Evolutionary conservation across 1,140 invertebrate species (phyloP).

Genomic region (Amyelois transitella): DNA sequence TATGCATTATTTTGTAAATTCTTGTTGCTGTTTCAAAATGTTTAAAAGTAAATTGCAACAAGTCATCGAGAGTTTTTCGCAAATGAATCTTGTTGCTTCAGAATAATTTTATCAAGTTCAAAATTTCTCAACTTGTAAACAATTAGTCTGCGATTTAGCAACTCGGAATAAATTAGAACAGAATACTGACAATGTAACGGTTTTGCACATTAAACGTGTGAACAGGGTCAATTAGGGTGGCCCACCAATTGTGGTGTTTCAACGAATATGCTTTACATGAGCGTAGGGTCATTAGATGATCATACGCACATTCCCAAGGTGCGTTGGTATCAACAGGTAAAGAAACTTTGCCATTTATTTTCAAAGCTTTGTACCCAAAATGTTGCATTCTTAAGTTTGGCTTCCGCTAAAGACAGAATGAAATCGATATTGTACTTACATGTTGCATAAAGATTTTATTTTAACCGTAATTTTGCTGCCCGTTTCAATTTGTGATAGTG

Average conservation of each 20-base stretch:
- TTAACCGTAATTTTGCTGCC: too few species aligned
- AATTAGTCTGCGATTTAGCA: background rate
- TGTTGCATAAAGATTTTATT: too few species aligned
- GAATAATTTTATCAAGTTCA: background rate
- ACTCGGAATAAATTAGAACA: background rate
- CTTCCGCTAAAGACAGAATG: too few species aligned
- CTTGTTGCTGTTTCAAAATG: background rate
- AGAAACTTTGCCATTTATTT: too few species aligned
- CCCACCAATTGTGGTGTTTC: background rate
- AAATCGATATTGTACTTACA: too few species aligned
- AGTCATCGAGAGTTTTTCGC: background rate
- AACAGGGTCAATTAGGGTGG: slow-evolving; percentile 11
- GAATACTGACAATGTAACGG: slow-evolving; percentile 6
- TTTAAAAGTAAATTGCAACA: background rate
- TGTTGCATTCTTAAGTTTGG: too few species aligned
- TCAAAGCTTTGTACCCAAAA: too few species aligned
- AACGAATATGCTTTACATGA: background rate
- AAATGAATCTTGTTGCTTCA: background rate
- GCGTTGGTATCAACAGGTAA: background rate
- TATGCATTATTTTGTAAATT: background rate
- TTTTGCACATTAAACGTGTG: slow-evolving; percentile 5
- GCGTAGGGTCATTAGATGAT: background rate
- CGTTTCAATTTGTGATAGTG: too few species aligned
- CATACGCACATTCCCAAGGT: too few species aligned
- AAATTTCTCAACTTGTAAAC: background rate